Evolutionary conservation across 2,888 invertebrate genomes (phyloP).

Genomic region (Cheilosia grossa): DNA sequence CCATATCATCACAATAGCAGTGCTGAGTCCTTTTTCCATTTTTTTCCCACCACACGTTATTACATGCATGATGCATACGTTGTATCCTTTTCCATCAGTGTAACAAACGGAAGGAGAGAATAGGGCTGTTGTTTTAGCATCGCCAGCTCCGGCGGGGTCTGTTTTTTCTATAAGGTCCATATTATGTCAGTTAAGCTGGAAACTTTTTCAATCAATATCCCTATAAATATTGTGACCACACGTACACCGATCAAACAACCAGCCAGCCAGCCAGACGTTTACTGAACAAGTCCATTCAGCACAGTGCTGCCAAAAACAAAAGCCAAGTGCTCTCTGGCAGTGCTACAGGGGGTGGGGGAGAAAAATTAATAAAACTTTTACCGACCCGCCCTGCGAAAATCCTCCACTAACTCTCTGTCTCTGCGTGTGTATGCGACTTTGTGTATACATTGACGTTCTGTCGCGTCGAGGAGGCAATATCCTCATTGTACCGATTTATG

Average conservation of each 20-base stretch:
- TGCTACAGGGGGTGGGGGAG: conserved; percentile 5
- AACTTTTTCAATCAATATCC: conserved; percentile 73
- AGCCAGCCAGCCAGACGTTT: conserved; percentile 4
- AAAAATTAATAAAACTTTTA: conserved; percentile 74
- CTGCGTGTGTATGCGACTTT: background rate
- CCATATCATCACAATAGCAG: conserved; percentile 49
- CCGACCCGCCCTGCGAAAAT: conserved; percentile 26
- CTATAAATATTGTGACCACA: conserved; percentile 63
- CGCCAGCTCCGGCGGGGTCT: conserved; percentile 10
- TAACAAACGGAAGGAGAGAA: background rate
- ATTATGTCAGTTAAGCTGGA: conserved; percentile 65
- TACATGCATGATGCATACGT: conserved; percentile 53
- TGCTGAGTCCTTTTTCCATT: conserved; percentile 35
- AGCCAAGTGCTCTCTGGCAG: conserved; percentile 27
- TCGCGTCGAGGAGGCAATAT: conserved; percentile 54
- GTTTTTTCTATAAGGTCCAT: conserved; percentile 43
- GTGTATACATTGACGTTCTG: conserved; percentile 44
- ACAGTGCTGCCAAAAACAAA: conserved; percentile 49
- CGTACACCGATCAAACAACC: conserved; percentile 18
- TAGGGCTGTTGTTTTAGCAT: conserved; percentile 38
- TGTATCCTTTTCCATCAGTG: conserved; percentile 41
- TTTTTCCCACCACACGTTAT: conserved; percentile 61
- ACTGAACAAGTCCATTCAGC: conserved; percentile 24
- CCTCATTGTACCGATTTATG: conserved; percentile 73
- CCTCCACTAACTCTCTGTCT: conserved; percentile 1